Percentiles rank a stretch among this genome's conserved stretches.
phyloP scores from a whole-genome alignment of 2,888 invertebrate species.

The Eristalinus aeneus region DNA sequence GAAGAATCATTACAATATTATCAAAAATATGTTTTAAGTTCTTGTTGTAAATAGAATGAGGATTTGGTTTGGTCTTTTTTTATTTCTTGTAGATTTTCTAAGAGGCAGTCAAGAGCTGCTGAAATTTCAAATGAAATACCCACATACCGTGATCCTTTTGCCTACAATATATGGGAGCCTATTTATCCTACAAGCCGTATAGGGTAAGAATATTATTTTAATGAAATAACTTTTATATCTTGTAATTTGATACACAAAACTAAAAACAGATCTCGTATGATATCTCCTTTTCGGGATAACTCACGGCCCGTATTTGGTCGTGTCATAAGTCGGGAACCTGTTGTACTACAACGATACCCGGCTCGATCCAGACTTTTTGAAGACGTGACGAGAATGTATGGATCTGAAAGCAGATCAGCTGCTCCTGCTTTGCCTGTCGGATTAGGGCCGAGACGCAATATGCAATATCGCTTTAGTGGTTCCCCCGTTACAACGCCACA shows the following conservation, averaged over 20 bases:
- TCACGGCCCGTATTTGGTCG: slow-evolving; percentile 86
- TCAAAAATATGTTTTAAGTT: too few relatives aligned
- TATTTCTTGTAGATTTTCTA: slow-evolving; percentile 84
- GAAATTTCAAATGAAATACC: slow-evolving; percentile 94
- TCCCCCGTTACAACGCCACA: slow-evolving; percentile 40
- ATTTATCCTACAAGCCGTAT: slow-evolving; percentile 82
- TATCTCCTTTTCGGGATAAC: slow-evolving; percentile 78
- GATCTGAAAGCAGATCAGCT: slow-evolving; percentile 76
- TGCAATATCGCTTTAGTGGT: slow-evolving; percentile 73
- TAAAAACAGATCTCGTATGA: slow-evolving; percentile 78
- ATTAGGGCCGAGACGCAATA: slow-evolving; percentile 75
- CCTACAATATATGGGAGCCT: slow-evolving; percentile 91
- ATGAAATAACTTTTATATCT: too few relatives aligned
- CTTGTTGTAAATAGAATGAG: not conserved
- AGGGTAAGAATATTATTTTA: slow-evolving; percentile 81
- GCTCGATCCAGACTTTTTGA: slow-evolving; percentile 82
- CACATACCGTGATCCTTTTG: slow-evolving; percentile 90
- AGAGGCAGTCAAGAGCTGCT: slow-evolving; percentile 92
- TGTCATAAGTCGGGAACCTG: slow-evolving; percentile 87
- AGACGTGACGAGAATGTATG: slow-evolving; percentile 82
- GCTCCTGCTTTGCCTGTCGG: slow-evolving; percentile 21
- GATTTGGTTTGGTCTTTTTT: not conserved
- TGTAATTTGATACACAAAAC: not conserved
- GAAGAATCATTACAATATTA: too few relatives aligned
- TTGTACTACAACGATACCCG: slow-evolving; percentile 78